A percentile compares a stretch with the other conserved stretches of the same genome.
Evolutionary conservation across 2,888 invertebrate genomes (phyloP).

Genomic region (Tetrapedia diversipes): DNA sequence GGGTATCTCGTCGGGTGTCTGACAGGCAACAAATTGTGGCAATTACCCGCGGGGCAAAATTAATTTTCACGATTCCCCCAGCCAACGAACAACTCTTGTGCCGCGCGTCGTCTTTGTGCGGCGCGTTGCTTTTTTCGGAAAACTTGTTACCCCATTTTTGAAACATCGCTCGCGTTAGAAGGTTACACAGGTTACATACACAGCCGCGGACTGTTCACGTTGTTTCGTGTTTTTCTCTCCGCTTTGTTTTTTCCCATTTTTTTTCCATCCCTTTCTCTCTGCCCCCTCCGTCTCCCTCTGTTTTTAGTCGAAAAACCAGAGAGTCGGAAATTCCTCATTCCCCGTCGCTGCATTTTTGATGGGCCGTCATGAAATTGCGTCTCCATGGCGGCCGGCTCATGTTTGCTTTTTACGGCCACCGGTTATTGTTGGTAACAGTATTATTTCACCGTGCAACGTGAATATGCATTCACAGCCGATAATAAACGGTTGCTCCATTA

Average conservation of each 20-base stretch:
- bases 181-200: too few species aligned
- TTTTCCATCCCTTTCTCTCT: neutral
- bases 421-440: slow-evolving; percentile 26
- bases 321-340: slow-evolving; percentile 1
- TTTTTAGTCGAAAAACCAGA: neutral
- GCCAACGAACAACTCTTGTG: neutral
- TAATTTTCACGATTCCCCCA: slow-evolving; percentile 1
- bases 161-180: neutral
- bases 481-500: slow-evolving; percentile 36
- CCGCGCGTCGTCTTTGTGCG: neutral
- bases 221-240: neutral
- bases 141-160: neutral
- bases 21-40: slow-evolving; percentile 11
- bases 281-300: too few species aligned
- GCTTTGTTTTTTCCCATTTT: neutral
- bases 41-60: neutral
- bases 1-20: too few species aligned
- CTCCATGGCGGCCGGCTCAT: neutral
- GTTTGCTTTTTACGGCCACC: slow-evolving; percentile 18
- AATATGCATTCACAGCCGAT: slow-evolving; percentile 29
- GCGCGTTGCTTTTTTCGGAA: neutral
- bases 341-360: slow-evolving; percentile 6
- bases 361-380: neutral
- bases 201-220: neutral
- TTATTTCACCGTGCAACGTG: slow-evolving; percentile 10